phyloP scores from a whole-genome alignment of 1,140 invertebrate species.

The Leptinotarsa undecemlineata region DNA sequence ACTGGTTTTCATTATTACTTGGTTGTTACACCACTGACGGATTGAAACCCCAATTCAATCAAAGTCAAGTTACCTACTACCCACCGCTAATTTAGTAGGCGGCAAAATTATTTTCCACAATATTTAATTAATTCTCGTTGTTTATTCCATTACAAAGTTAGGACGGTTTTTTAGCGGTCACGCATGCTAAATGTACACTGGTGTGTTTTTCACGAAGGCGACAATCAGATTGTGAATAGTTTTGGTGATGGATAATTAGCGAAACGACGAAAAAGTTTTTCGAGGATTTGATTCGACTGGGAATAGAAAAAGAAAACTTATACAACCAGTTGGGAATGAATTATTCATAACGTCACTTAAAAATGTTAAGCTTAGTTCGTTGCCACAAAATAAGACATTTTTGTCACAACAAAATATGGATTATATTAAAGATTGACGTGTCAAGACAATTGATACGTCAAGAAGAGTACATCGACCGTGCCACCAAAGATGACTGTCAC shows the following conservation, averaged over 20 bases:
- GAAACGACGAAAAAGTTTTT: neutral
- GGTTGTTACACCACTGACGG: constrained; percentile 1
- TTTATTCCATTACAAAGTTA: constrained; percentile 25
- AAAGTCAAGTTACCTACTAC: constrained; percentile 26
- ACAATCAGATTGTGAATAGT: constrained; percentile 17
- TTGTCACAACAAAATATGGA: too few species aligned
- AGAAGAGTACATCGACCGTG: too few species aligned
- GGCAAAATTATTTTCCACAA: constrained; percentile 30
- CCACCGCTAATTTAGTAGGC: constrained; percentile 28
- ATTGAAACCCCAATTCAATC: constrained; percentile 25
- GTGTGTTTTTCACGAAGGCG: constrained; percentile 21
- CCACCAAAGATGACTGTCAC: too few species aligned
- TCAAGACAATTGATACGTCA: too few species aligned
- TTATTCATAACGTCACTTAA: too few species aligned
- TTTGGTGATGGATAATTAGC: constrained; percentile 14
- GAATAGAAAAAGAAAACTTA: too few species aligned
- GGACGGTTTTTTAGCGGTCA: constrained; percentile 14
- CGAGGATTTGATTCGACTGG: too few species aligned
- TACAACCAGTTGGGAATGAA: too few species aligned
- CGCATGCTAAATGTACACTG: constrained; percentile 9
- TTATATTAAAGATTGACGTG: too few species aligned
- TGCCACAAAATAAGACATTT: too few species aligned
- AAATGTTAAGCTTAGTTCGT: too few species aligned
- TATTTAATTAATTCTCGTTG: constrained; percentile 29
- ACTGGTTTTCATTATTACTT: too few species aligned